These are phyloP conservation scores for Drosophila rufa DNA, from an alignment of 1,140 invertebrate species.

Conservation along the genomic window DNA sequence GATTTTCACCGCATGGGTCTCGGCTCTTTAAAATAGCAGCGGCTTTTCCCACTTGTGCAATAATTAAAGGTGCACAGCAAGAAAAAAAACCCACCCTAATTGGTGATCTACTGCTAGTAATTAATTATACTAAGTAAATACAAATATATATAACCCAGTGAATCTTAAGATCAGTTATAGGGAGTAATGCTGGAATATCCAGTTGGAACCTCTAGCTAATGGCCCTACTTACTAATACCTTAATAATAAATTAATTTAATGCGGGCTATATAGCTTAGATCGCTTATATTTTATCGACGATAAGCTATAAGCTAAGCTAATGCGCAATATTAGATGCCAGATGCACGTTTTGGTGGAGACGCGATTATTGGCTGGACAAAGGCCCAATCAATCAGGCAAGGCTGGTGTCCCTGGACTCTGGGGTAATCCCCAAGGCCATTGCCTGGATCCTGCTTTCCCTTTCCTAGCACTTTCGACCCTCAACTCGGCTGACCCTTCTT, in stretches of 20 bases:
- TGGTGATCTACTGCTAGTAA: not conserved
- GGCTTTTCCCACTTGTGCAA: conserved; percentile 54
- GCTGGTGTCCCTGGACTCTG: conserved; percentile 10
- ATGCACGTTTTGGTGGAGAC: conserved; percentile 6
- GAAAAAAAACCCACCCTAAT: conserved; percentile 1
- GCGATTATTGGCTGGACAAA: conserved; percentile 23
- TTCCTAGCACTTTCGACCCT: not conserved
- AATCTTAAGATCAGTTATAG: not conserved
- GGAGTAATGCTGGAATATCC: not conserved
- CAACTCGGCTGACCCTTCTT: conserved; percentile 3
- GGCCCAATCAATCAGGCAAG: conserved; percentile 46
- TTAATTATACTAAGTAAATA: not conserved
- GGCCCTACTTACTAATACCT: conserved; percentile 11
- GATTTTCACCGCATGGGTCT: conserved; percentile 57
- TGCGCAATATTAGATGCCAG: conserved; percentile 25
- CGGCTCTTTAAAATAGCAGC: conserved; percentile 38
- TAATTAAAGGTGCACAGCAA: conserved; percentile 37
- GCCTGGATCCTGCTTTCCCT: conserved; percentile 2
- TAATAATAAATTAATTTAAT: conserved; percentile 12
- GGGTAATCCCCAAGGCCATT: conserved; percentile 25
- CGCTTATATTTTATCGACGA: conserved; percentile 1
- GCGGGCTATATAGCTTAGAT: not conserved
- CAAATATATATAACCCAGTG: not conserved
- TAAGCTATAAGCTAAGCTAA: conserved; percentile 10
- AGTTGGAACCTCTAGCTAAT: not conserved